Evolutionary conservation across 2,888 invertebrate genomes (phyloP).

Genomic region (Romanomermis culicivorax): DNA sequence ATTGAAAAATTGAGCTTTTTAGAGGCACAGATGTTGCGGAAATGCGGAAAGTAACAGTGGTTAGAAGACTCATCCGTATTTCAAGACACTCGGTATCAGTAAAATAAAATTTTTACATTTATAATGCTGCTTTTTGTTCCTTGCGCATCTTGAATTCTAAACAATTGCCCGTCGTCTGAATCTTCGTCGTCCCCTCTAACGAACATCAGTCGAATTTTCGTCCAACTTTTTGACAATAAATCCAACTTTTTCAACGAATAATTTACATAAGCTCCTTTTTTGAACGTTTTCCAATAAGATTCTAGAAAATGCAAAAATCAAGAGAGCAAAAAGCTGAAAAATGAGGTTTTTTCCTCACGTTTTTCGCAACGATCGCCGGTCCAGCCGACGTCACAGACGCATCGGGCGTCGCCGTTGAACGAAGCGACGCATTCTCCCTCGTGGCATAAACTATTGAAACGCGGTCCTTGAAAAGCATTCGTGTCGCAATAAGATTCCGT

Average conservation of each 20-base stretch:
- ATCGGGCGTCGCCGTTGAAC: slow-evolving; percentile 28
- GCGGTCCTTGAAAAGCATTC: slow-evolving; percentile 42
- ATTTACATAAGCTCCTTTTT: slow-evolving; percentile 4
- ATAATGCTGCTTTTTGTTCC: neutral
- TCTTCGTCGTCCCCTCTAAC: neutral
- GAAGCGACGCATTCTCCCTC: slow-evolving; percentile 13
- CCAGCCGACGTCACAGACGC: slow-evolving; percentile 86
- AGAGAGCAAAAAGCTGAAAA: too few relatives aligned
- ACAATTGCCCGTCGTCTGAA: neutral
- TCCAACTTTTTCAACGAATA: neutral
- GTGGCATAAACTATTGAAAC: slow-evolving; percentile 24
- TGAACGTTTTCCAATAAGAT: slow-evolving; percentile 2
- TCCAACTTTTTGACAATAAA: neutral
- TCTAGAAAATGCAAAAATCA: slow-evolving; percentile 3
- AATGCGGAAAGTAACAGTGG: too few relatives aligned
- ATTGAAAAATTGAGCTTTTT: too few relatives aligned
- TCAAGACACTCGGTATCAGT: too few relatives aligned
- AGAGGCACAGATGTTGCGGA: too few relatives aligned
- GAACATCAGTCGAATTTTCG: neutral
- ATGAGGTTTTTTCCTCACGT: too few relatives aligned
- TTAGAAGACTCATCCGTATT: too few relatives aligned
- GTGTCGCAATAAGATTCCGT: slow-evolving; percentile 69
- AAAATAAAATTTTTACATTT: neutral
- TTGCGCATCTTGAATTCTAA: neutral
- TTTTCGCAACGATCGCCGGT: slow-evolving; percentile 43